phyloP scores from a whole-genome alignment of 2,113 vertebrate genomes.

The Hippocampus zosterae region DNA sequence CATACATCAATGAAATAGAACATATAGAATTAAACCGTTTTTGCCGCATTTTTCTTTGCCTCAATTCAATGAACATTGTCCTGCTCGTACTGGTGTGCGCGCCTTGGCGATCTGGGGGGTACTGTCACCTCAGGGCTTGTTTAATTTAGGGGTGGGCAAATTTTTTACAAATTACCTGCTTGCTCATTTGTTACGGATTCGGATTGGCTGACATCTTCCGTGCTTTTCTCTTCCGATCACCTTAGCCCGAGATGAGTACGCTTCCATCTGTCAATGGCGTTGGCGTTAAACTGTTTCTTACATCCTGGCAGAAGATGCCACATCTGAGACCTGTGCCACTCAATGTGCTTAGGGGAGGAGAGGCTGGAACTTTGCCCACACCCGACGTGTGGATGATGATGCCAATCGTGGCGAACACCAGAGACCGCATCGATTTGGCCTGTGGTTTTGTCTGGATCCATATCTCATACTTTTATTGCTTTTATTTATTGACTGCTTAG shows the following conservation, averaged over 20 bases:
- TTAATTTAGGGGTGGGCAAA: no score
- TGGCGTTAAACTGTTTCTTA: slow-evolving; percentile 44
- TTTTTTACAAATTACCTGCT: slow-evolving; percentile 51
- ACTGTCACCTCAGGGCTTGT: neutral
- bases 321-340: slow-evolving; percentile 48
- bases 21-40: no score
- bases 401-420: neutral
- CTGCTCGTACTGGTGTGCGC: no score
- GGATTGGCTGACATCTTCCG: neutral
- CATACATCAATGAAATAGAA: no score
- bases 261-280: neutral
- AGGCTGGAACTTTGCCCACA: neutral
- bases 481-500: neutral
- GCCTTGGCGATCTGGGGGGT: no score
- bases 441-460: neutral
- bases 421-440: neutral
- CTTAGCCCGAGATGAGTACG: neutral
- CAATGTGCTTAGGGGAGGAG: slow-evolving; percentile 31
- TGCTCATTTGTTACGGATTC: slow-evolving; percentile 15
- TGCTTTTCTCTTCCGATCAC: neutral
- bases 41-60: no score
- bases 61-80: no score
- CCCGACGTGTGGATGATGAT: neutral
- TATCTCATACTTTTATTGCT: slow-evolving; percentile 5
- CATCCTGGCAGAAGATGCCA: slow-evolving; percentile 30